Base-by-base conservation (phyloP, 1,140 invertebrate genomes). In the Cyclina sinensis region DNA sequence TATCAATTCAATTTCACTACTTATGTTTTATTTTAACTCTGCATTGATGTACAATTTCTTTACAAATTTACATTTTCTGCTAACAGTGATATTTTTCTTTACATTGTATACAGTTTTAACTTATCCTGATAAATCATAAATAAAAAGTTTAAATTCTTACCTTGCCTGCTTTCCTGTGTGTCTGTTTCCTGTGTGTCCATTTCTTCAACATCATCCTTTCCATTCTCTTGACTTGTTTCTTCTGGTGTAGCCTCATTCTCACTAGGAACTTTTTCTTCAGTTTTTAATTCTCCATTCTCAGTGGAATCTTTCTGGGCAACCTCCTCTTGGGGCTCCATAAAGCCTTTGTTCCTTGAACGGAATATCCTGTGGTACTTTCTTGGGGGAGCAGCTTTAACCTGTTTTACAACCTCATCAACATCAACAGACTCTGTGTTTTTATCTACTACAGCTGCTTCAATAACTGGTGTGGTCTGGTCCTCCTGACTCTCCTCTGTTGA, bases 361-460 rank as follows among this genome's bases (percentile, higher is more conserved):
- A 88, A 88, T 74, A 88, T 88, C 21, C 70, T 70, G 32, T 88
- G 86, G 62, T 88, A 88, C 48, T 83, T 88, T 70, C 85, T 79
- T 32, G 85, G 85, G 12, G 85, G 85, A 14, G 76, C 74, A 9
- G 27, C 62, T 30, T 87, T 87, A 9, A 80, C 57, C 14, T 39
- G 57, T 51, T 79, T 87, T 0, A 87, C 85, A 80, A 87, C 70
- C 27, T 54, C 62, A 11, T 87, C 85, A 48, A 87, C 85, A 80
- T 87, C 43, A 4, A 87, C 76, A 16, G 32, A n/a, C 27, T 78
- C 3, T 1, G 48, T 30, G 35, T 12, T 18, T 21, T 18, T 46
- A 30, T 54, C 46, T 18, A 16, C 18, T 57, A 30, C 16, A 12
- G 9, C 4, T 32, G 27, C 2, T 12, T 51, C 46, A 24, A 14